Percentiles rank a stretch among this genome's conserved stretches.
These are phyloP conservation scores for Microctenopoma lineatum DNA, from an alignment of 2,797 vertebrate species.

Conservation along the genomic window DNA sequence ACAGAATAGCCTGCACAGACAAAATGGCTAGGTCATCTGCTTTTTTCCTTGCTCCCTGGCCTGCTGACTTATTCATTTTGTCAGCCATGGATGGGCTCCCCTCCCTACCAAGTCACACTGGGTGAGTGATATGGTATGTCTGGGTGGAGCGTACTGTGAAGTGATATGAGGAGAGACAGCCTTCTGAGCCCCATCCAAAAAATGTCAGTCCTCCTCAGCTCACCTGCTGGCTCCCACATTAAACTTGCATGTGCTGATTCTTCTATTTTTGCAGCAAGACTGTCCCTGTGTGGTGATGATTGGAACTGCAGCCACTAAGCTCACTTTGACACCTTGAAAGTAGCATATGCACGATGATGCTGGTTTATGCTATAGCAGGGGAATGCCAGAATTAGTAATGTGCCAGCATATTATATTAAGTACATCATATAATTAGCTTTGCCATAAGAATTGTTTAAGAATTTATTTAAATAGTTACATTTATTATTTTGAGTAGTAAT, in stretches of 20 bases:
- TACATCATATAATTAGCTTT: background rate
- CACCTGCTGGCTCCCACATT: constrained; percentile 61
- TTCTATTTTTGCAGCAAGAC: constrained; percentile 54
- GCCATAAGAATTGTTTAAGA: background rate
- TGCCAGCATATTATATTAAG: background rate
- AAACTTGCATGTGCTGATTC: background rate
- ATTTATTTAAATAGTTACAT: background rate
- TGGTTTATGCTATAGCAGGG: background rate
- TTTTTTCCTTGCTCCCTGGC: constrained; percentile 43
- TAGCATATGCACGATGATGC: background rate
- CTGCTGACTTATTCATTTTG: constrained; percentile 77
- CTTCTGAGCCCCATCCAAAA: constrained; percentile 69
- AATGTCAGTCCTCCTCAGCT: constrained; percentile 65
- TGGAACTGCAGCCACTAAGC: constrained; percentile 28
- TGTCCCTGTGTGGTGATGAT: constrained; percentile 66
- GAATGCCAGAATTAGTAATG: background rate
- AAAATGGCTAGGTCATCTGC: constrained; percentile 68
- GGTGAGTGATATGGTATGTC: constrained; percentile 64
- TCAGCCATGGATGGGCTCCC: constrained; percentile 51
- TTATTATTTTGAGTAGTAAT: background rate
- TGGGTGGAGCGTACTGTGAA: constrained; percentile 53
- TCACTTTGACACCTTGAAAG: too few species aligned
- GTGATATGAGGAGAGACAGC: constrained; percentile 75
- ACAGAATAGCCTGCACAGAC: constrained; percentile 57
- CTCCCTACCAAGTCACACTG: constrained; percentile 38